phyloP scores from a whole-genome alignment of 2,797 vertebrate genomes.

The Adrianichthys oophorus region DNA sequence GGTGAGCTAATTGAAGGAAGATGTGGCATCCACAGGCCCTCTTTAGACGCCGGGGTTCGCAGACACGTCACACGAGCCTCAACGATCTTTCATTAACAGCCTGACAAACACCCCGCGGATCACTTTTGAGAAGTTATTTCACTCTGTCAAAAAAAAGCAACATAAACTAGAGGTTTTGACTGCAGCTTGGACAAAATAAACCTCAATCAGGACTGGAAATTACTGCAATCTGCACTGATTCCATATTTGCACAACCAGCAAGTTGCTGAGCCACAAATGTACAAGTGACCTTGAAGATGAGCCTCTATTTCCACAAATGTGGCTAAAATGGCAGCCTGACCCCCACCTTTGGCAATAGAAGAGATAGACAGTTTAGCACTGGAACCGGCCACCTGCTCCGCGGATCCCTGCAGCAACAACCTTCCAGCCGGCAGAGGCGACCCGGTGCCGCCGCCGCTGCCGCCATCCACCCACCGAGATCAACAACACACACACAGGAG shows the following conservation, averaged over 20 bases:
- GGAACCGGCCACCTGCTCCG: conserved; percentile 34
- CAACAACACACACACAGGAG: conserved; percentile 13
- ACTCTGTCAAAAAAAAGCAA: conserved; percentile 17
- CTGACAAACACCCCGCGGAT: conserved; percentile 19
- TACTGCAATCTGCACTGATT: neutral
- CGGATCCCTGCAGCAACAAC: conserved; percentile 31
- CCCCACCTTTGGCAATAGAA: conserved; percentile 19
- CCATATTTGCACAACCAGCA: neutral
- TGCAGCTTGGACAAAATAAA: neutral
- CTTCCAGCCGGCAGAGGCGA: conserved; percentile 44
- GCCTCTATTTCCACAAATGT: conserved; percentile 42
- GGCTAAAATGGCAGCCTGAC: conserved; percentile 45
- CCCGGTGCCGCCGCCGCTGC: conserved; percentile 40
- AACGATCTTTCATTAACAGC: conserved; percentile 21
- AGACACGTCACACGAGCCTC: conserved; percentile 42
- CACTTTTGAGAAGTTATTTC: conserved; percentile 14
- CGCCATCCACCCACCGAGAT: conserved; percentile 9
- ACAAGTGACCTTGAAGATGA: conserved; percentile 41
- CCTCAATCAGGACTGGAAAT: neutral
- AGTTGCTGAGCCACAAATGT: conserved; percentile 20
- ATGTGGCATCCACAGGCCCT: conserved; percentile 54
- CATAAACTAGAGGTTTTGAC: neutral
- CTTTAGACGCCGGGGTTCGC: conserved; percentile 49
- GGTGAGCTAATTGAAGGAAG: conserved; percentile 64
- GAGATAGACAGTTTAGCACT: conserved; percentile 11